A percentile compares a stretch with the other conserved stretches of the same genome.
These are phyloP conservation scores for Andrena hattorfiana DNA, from an alignment of 2,888 invertebrate species.

Conservation along the genomic window DNA sequence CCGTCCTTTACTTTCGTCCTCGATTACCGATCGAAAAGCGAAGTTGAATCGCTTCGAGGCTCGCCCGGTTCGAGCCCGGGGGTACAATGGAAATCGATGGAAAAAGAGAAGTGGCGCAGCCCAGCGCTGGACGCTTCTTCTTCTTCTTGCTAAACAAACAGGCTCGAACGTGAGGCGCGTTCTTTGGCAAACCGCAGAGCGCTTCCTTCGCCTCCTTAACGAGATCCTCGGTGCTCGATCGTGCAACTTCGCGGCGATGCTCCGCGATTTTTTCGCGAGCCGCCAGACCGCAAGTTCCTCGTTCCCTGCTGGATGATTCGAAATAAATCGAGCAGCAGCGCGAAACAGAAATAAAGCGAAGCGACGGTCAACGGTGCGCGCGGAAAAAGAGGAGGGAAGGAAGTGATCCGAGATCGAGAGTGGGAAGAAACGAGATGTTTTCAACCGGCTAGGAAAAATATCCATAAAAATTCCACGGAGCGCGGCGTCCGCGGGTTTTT, in stretches of 20 bases:
- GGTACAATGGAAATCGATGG: neutral
- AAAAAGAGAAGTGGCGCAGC: conserved; percentile 16
- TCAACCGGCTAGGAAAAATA: neutral
- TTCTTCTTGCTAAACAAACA: conserved; percentile 71
- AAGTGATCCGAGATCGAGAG: conserved; percentile 24
- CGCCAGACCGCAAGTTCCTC: conserved; percentile 70
- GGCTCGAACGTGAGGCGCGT: conserved; percentile 56
- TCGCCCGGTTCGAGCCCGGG: neutral
- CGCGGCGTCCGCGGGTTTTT: neutral
- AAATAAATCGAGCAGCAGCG: conserved; percentile 53
- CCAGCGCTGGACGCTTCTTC: conserved; percentile 25
- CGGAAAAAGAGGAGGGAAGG: conserved; percentile 5
- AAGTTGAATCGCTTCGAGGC: neutral
- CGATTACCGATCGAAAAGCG: neutral
- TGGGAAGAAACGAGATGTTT: neutral
- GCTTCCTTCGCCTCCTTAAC: conserved; percentile 73
- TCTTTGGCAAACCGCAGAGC: conserved; percentile 73
- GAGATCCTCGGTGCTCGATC: conserved; percentile 74
- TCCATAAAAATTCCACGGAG: neutral
- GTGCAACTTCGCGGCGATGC: conserved; percentile 76
- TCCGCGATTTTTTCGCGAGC: conserved; percentile 69
- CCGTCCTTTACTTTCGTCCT: neutral
- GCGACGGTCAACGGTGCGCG: conserved; percentile 34
- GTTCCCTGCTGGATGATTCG: conserved; percentile 34
- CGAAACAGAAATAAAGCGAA: conserved; percentile 33